These are phyloP conservation scores for Ferdinandea cuprea DNA, from an alignment of 2,888 invertebrate genomes.

Conservation along the genomic window DNA sequence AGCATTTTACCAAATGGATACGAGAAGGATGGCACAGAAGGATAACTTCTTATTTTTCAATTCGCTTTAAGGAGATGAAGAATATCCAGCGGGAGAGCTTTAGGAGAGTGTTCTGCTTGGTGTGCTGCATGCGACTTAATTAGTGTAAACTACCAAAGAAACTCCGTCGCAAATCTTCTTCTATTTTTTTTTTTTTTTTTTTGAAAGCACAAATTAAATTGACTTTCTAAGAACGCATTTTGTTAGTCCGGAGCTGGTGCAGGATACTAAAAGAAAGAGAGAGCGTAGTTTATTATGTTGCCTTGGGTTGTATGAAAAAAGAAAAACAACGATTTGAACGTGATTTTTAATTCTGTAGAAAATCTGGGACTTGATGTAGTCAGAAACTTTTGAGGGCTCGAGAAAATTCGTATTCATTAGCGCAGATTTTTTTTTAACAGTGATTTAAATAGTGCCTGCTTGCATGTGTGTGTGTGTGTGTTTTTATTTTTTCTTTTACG, in stretches of 20 bases:
- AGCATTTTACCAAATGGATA: constrained; percentile 1
- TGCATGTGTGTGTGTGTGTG: no score
- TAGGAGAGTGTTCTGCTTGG: constrained; percentile 12
- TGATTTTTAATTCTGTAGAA: constrained; percentile 7
- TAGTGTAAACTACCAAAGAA: constrained; percentile 23
- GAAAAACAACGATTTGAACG: background rate
- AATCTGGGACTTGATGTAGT: constrained; percentile 1
- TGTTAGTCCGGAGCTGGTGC: background rate
- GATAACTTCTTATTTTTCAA: constrained; percentile 20
- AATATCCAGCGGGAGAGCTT: constrained; percentile 20
- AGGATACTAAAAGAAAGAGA: no score
- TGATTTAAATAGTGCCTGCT: background rate
- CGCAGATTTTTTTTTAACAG: background rate
- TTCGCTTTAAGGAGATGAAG: constrained; percentile 15
- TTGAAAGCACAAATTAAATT: constrained; percentile 18
- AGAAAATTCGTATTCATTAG: constrained; percentile 20
- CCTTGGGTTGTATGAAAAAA: background rate
- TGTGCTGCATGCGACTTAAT: constrained; percentile 27
- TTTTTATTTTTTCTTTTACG: background rate
- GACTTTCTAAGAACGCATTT: constrained; percentile 9
- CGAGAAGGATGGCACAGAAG: constrained; percentile 5
- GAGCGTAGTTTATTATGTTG: background rate
- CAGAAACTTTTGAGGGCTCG: constrained; percentile 4
- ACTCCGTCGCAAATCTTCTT: background rate
- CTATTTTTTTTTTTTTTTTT: background rate